A percentile compares a stretch with the other conserved stretches of the same genome.
Evolutionary conservation across 92 coral and sea anemone species (phyloP).

Genomic region (Siderastrea siderea): DNA sequence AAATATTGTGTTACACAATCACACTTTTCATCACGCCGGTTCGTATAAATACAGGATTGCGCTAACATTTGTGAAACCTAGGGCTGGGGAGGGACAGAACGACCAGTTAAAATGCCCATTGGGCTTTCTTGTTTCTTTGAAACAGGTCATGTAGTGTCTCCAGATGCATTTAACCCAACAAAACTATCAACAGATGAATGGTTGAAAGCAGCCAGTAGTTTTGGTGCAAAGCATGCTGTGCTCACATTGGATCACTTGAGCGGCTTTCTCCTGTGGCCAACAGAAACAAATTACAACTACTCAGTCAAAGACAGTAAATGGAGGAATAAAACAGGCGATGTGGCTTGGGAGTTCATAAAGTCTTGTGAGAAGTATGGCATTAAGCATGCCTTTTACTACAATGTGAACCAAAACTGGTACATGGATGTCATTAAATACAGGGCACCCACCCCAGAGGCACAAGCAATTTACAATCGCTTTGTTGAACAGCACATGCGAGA

Average conservation of each 20-base stretch:
- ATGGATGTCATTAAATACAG: conserved; percentile 71
- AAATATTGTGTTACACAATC: too few relatives aligned
- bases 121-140: too few relatives aligned
- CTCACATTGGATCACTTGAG: conserved; percentile 84
- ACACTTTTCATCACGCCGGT: too few relatives aligned
- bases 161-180: conserved; percentile 74
- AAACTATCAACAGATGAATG: conserved; percentile 83
- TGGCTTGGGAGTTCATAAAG: conserved; percentile 75
- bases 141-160: conserved; percentile 75
- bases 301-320: conserved; percentile 75
- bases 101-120: too few relatives aligned
- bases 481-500: conserved; percentile 68
- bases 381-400: conserved; percentile 74
- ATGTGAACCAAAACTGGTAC: conserved; percentile 80
- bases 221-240: conserved; percentile 80
- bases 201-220: conserved; percentile 76
- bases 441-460: conserved; percentile 40
- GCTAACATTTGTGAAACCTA: too few relatives aligned
- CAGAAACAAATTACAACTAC: conserved; percentile 74
- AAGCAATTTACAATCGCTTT: conserved; percentile 48
- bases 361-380: conserved; percentile 73
- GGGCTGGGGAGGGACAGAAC: too few relatives aligned
- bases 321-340: conserved; percentile 74
- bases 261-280: conserved; percentile 89
- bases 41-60: too few relatives aligned